Base-by-base conservation (phyloP, 2,113 vertebrate genomes). In the Pedionomus torquatus region DNA sequence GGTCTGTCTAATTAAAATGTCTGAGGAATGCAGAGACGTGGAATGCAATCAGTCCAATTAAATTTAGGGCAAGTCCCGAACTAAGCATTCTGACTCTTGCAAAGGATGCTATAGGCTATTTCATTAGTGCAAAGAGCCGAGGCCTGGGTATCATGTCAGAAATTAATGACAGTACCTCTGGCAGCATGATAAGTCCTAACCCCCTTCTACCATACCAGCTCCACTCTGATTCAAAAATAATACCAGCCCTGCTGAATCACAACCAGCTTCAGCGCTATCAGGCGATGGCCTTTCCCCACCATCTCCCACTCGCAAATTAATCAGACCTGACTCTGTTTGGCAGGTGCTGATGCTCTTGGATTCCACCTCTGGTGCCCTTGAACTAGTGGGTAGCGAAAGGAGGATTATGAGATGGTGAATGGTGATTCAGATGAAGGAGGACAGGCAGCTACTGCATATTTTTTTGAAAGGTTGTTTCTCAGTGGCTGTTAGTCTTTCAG, bases 11-110 rank as follows among this genome's bases (percentile, higher is more conserved):
- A 94, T 94, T 95, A 93, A 93, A 93, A 77, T 1, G 41, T 65
- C 93, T 86, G 93, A 91, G 93, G 95, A 88, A 95, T 9, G 87
- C 82, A n/a, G 75, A 87, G 95, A 83, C 75, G 79, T 54, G 77
- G 95, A 95, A 94, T 93, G 93, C 90, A 79, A 96, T 94, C 88
- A 63, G 76, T 26, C 58, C 93, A 77, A 95, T 93, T 92, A 88
- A 80, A 81, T 43, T 24, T 43, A 63, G 91, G 89, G 89, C 69
- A 54, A 90, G 85, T 88, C 63, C 78, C 4, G 4, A 44, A 46
- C 79, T 76, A 83, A 94, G 88, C 90, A 2, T 18, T 43, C 37
- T 90, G 92, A 48, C 78, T 91, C 58, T 69, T 3, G 75, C 66
- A 12, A 69, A 23, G 91, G 79, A 68, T 77, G 14, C 91, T 31